phyloP scores from a whole-genome alignment of 2,797 vertebrate species.

The Melanotaenia trifasciata region DNA sequence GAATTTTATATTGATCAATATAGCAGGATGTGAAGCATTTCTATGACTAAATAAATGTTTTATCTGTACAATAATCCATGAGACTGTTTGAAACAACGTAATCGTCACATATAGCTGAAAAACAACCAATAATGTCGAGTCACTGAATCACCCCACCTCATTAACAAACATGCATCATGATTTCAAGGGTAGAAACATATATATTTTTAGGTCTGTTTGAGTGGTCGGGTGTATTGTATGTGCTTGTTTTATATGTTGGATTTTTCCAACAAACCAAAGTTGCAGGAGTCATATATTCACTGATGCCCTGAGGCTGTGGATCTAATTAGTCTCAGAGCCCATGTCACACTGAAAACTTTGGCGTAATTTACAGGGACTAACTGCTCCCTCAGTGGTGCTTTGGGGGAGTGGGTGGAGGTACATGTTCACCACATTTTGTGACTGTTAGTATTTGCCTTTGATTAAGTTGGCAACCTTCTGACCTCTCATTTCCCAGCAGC shows the following conservation, averaged over 20 bases:
- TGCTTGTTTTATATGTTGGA: slow-evolving; percentile 29
- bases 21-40: slow-evolving; percentile 24
- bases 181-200: slow-evolving; percentile 8
- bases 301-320: slow-evolving; percentile 42
- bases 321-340: slow-evolving; percentile 66
- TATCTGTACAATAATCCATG: slow-evolving; percentile 43
- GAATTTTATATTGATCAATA: slow-evolving; percentile 55
- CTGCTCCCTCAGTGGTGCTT: slow-evolving; percentile 28
- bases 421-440: slow-evolving; percentile 36
- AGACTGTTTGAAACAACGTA: slow-evolving; percentile 8
- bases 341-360: slow-evolving; percentile 46
- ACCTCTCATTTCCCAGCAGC: slow-evolving; percentile 64
- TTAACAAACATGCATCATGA: slow-evolving; percentile 60
- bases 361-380: slow-evolving; percentile 50
- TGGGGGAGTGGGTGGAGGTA: background rate
- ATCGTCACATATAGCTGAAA: slow-evolving; percentile 25
- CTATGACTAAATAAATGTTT: slow-evolving; percentile 36
- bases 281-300: slow-evolving; percentile 38
- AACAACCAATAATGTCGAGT: background rate
- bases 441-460: slow-evolving; percentile 66
- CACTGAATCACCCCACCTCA: slow-evolving; percentile 42
- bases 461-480: slow-evolving; percentile 64
- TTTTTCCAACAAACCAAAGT: slow-evolving; percentile 33
- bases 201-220: background rate
- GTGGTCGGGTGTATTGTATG: slow-evolving; percentile 19